Evolutionary conservation across 1,140 invertebrate genomes (phyloP), one percentile per base, ranked within the genome.

Genomic region (Brachionus koreanus): DNA sequence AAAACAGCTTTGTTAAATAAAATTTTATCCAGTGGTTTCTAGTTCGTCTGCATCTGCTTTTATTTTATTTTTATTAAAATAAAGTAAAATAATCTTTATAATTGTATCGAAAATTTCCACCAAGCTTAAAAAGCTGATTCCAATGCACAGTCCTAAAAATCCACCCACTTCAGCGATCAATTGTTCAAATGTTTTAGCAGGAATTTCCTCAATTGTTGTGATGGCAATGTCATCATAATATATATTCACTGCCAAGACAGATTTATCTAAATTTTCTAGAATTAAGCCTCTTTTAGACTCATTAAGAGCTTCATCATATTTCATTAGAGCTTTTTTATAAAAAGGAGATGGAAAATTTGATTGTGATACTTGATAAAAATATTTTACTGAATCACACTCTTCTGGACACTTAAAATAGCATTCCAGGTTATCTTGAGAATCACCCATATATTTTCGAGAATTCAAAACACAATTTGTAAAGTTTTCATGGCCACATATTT

Each of bases 201-300:
- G 67, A n/a, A 7, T 69, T 43, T 69, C 67, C 7, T 37, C 67
- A 3, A 69, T 69, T 43, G 39, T 43, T 25, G 35, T 37, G 3
- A n/a, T 69, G 35, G 67, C 35, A 16, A 69, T 69, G 9, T 69
- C 67, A 39, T 69, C 67, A 69, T 7, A 69, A 43, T 69, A 69
- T 9, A 69, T 43, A 43, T 69, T 69, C 67, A 69, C 67, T 39
- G 67, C 67, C 25, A 69, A 57, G 6, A 57, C 49, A 57, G 5
- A 57, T 57, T 57, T 57, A 57, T 57, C 49, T 9, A 57, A 9
- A 23, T 16, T 19, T 57, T 57, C 49, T 9, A 19, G 9, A 19
- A 19, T 9, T 0, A 23, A 23, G 16, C 49, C 49, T 57, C 49
- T 57, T 57, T 57, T 57, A 5, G 49, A 57, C 19, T 57, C n/a